Conservation (phyloP, 2,888 invertebrate species). For the Beris chalybata region DNA sequence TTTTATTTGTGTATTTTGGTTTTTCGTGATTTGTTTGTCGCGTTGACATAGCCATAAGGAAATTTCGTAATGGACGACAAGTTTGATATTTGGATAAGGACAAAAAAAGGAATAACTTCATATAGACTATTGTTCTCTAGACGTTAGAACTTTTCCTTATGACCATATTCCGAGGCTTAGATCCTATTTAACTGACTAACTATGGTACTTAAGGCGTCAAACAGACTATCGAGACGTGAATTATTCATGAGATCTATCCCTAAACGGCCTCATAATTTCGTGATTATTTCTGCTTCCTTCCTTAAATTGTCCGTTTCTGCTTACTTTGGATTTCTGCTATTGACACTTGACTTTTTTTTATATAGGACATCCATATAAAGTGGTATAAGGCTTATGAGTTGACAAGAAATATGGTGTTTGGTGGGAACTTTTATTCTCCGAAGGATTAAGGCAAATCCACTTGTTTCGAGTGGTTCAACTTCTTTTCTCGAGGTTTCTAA, state of each 20-base stretch:
- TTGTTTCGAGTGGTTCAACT: slow-evolving; percentile 16
- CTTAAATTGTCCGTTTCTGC: slow-evolving; percentile 12
- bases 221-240: slow-evolving; percentile 26
- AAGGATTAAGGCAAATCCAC: slow-evolving; percentile 26
- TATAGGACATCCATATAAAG: not conserved
- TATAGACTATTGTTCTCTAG: too few species aligned
- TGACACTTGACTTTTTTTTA: not conserved
- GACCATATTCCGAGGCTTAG: too few species aligned
- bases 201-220: slow-evolving; percentile 24
- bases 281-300: slow-evolving; percentile 26
- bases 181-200: slow-evolving; percentile 1
- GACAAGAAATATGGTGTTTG: slow-evolving; percentile 5
- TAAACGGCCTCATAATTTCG: slow-evolving; percentile 28
- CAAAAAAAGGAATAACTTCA: too few species aligned
- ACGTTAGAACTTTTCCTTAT: too few species aligned
- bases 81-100: too few species aligned
- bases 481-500: not conserved
- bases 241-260: slow-evolving; percentile 28
- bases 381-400: not conserved
- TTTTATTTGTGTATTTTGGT: too few species aligned
- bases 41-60: too few species aligned
- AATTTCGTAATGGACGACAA: too few species aligned
- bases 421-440: slow-evolving; percentile 22
- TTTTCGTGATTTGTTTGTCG: too few species aligned
- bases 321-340: slow-evolving; percentile 19